Base-by-base conservation (phyloP, 2,888 invertebrate genomes). In the Drosophila maculinotata region DNA sequence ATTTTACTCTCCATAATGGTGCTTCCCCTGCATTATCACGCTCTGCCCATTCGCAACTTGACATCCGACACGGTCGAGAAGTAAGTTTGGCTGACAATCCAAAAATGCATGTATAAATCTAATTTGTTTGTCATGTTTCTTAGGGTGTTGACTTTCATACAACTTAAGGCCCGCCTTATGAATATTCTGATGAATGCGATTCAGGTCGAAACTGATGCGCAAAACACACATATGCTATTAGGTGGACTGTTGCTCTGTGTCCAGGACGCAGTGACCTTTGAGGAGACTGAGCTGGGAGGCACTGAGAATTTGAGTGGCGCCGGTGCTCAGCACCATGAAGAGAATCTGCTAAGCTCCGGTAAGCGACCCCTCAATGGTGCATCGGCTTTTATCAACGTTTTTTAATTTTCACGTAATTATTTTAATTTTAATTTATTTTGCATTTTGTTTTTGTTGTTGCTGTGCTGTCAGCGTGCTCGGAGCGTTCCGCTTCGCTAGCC, bases 11-110 rank as follows among this genome's bases (percentile, higher is more conserved):
- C 99, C 1, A 94, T 99, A 91, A 93, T 99, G 67, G 96, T 97
- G 14, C 93, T 99, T 87, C 99, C 99, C 0, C 93, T 98, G 59
- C 98, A 99, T 92, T 99, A 98, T 90, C 96, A 94, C 90, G 94
- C 94, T 67, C 91, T 96, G 64, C 93, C 94, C 3, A 95, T 96
- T 35, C 94, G 95, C 1, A 95, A 95, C 90, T 93, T 96, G 54
- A 93, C 93, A 28, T 86, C 88, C 5, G 94, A 93, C 17, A 93
- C 93, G 47, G 93, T 92, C 66, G 94, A 92, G 28, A 91, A 91
- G 92, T 92, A 31, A 65, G 86, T 77, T 15, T 3, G 8, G 7
- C 4, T 3, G n/a, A 25, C 12, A n/a, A 31, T 9, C 10, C n/a
- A 4, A 30, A 2, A 9, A 36, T 1, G 14, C 20, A 20, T 31